These are phyloP conservation scores for Coracopsis vasa DNA, from an alignment of 2,113 vertebrate species.

Conservation along the genomic window DNA sequence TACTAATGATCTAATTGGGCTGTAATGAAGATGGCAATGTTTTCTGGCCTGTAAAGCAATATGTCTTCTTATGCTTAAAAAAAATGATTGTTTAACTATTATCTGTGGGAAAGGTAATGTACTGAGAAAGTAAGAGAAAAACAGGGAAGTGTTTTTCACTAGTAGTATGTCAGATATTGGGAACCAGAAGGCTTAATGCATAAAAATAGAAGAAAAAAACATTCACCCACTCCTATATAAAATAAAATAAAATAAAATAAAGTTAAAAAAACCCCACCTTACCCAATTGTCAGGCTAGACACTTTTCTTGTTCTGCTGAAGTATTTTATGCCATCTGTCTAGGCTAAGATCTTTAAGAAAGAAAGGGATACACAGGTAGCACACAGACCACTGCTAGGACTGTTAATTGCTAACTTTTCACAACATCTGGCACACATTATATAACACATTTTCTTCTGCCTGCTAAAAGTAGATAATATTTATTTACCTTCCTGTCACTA, in stretches of 20 bases:
- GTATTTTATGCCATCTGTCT: slow-evolving; percentile 12
- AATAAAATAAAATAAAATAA: neutral
- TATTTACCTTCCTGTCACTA: slow-evolving; percentile 27
- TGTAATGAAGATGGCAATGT: neutral
- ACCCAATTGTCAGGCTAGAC: neutral
- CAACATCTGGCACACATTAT: slow-evolving; percentile 16
- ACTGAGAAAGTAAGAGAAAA: neutral
- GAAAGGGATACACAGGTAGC: neutral
- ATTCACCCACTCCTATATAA: neutral
- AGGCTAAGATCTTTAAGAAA: slow-evolving; percentile 5
- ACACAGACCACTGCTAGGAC: neutral
- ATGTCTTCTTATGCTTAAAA: neutral
- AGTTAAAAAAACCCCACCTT: neutral
- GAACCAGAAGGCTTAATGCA: neutral
- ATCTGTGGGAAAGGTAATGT: neutral
- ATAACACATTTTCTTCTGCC: neutral
- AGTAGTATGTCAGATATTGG: neutral
- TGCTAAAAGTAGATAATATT: slow-evolving; percentile 5
- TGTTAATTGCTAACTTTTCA: slow-evolving; percentile 20
- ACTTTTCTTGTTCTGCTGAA: neutral
- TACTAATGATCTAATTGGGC: neutral
- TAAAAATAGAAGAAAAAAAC: neutral
- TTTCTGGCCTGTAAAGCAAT: neutral
- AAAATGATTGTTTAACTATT: neutral
- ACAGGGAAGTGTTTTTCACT: neutral